Evolutionary conservation across 2,797 vertebrate species (phyloP).

Genomic region (Acanthurus tractus): DNA sequence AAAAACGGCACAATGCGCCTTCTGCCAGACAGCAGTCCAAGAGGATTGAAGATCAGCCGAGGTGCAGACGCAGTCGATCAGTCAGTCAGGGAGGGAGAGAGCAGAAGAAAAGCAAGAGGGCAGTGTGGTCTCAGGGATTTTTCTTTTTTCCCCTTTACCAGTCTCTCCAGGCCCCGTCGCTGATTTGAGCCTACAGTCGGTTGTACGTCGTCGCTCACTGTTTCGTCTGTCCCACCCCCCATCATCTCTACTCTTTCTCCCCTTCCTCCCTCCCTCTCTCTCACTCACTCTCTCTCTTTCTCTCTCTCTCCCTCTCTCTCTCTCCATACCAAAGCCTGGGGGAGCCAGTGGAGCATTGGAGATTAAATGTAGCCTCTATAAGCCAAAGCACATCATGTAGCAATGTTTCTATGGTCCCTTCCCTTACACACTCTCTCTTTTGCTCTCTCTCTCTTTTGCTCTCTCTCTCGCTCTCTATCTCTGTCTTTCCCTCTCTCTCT

Average conservation of each 20-base stretch:
- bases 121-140: constrained; percentile 89
- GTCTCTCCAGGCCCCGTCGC: constrained; percentile 82
- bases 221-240: constrained; percentile 80
- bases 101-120: constrained; percentile 88
- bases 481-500: constrained; percentile 39
- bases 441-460: constrained; percentile 40
- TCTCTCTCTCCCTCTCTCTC: constrained; percentile 71
- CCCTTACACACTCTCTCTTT: constrained; percentile 48
- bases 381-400: constrained; percentile 93
- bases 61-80: constrained; percentile 68
- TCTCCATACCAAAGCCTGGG: constrained; percentile 89
- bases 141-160: constrained; percentile 72
- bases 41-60: constrained; percentile 74
- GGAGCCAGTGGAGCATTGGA: constrained; percentile 93
- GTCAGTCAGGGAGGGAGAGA: constrained; percentile 61
- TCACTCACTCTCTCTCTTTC: constrained; percentile 68
- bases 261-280: constrained; percentile 61
- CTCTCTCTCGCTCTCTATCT: constrained; percentile 32
- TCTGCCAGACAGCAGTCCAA: constrained; percentile 64
- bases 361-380: constrained; percentile 97
- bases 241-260: constrained; percentile 85
- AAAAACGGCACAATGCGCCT: constrained; percentile 50
- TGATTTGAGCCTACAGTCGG: constrained; percentile 90
- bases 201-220: constrained; percentile 87
- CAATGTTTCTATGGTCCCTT: constrained; percentile 87